Base-by-base conservation (phyloP, 2,888 invertebrate genomes). In the Drosophila tripunctata region DNA sequence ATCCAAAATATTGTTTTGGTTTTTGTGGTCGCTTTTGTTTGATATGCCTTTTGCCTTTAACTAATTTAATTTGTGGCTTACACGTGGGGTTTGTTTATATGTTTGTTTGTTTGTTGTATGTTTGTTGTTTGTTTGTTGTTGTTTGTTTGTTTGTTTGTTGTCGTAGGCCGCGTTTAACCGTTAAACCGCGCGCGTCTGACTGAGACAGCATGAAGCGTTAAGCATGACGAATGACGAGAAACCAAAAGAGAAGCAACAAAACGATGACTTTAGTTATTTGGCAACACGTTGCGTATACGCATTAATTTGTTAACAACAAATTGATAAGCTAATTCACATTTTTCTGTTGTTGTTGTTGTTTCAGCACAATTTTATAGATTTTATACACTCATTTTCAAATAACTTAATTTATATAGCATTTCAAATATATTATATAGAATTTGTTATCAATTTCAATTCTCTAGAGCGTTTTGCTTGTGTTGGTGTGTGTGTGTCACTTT, bases 111-210 rank as follows among this genome's bases (percentile, higher is more conserved):
- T 61, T 58, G 63, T 67, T 47, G 43, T 44, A 51, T 56, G 41
- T 33, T 58, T 62, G 43, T 52, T 62, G 63, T 51, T 76, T 67
- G 77, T 74, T n/a, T n/a, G n/a, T n/a, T n/a, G 12, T 45, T 61
- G 61, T 65, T 67, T 47, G 43, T 44, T 56, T 56, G 41, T 33
- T 58, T 62, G 43, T 52, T 62, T 66, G 55, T 76, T 67, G 77
- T 74, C 80, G 77, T 78, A 74, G 79, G 76, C 65, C 75, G 64
- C 56, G 73, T 22, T 60, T 63, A 55, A 51, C 63, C 67, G 68
- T 57, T 67, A 44, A 50, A 33, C 45, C 63, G 38, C 58, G 64
- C 56, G 61, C 47, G 67, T 51, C 57, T 31, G 45, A 57, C 44
- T 2, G 35, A 45, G 60, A 61, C 31, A 52, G 51, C 35, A 15